phyloP scores from a whole-genome alignment of 2,113 vertebrate species.

The Emberiza fucata region DNA sequence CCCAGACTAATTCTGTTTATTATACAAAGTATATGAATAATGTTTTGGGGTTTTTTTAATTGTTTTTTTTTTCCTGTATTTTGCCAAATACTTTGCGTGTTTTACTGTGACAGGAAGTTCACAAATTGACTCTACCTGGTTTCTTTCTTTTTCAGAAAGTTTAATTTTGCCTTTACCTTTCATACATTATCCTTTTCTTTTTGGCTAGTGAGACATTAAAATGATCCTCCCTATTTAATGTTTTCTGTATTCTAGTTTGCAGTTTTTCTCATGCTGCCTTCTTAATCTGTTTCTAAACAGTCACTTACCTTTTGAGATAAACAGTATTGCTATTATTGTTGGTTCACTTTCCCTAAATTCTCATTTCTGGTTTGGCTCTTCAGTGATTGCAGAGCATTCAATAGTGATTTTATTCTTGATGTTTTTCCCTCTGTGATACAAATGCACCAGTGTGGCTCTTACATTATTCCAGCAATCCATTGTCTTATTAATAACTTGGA shows the following conservation, averaged over 20 bases:
- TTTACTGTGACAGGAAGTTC: not conserved
- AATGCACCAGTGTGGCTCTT: not conserved
- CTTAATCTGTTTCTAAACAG: not conserved
- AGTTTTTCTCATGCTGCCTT: not conserved
- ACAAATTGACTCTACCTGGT: not conserved
- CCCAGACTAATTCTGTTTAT: not conserved
- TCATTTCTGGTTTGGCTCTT: not conserved
- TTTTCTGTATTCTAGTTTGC: not conserved
- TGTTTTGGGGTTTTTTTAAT: not conserved
- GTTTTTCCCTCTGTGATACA: not conserved
- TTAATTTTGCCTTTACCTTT: conserved; percentile 1
- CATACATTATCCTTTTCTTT: not conserved
- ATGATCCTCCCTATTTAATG: not conserved
- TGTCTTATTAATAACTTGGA: not conserved
- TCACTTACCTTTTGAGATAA: not conserved
- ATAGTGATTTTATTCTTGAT: not conserved
- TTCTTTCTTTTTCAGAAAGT: not conserved
- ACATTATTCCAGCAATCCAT: not conserved
- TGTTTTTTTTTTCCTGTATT: not conserved
- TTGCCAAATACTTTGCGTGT: not conserved
- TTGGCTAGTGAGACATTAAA: not conserved
- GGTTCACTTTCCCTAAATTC: not conserved
- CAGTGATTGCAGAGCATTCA: not conserved
- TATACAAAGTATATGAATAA: not conserved
- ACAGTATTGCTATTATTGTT: not conserved